A percentile compares a stretch with the other conserved stretches of the same genome.
Evolutionary conservation across 2,113 vertebrate genomes (phyloP).

Genomic region (Campylorhamphus procurvoides): DNA sequence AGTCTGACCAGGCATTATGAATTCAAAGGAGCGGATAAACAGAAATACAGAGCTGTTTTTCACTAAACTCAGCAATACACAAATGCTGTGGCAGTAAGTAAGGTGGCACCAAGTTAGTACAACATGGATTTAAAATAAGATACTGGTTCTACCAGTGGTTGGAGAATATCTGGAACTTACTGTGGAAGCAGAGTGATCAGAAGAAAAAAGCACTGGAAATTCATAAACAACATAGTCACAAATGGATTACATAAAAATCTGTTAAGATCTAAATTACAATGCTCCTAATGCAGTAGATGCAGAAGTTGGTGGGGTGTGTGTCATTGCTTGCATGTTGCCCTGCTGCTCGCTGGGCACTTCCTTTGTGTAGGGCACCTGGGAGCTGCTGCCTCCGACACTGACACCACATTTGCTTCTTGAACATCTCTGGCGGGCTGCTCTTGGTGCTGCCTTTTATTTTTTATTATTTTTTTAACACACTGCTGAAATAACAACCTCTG

Average conservation of each 20-base stretch:
- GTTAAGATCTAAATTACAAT: background rate
- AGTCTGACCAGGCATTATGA: background rate
- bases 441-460: too few species aligned
- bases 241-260: background rate
- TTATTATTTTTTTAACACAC: background rate
- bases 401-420: too few species aligned
- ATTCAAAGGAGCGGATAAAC: background rate
- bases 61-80: background rate
- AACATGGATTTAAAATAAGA: background rate
- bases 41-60: background rate
- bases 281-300: background rate
- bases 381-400: too few species aligned
- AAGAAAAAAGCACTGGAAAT: background rate
- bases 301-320: background rate
- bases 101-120: background rate
- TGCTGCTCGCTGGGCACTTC: background rate
- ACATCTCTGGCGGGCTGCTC: too few species aligned
- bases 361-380: too few species aligned
- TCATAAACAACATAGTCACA: background rate
- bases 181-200: background rate
- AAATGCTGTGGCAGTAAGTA: fast-evolving
- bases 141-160: background rate
- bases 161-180: background rate
- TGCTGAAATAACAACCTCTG: background rate
- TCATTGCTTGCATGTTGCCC: background rate